These are phyloP conservation scores for Cairina moschata DNA, from an alignment of 2,113 vertebrate species.

Conservation along the genomic window DNA sequence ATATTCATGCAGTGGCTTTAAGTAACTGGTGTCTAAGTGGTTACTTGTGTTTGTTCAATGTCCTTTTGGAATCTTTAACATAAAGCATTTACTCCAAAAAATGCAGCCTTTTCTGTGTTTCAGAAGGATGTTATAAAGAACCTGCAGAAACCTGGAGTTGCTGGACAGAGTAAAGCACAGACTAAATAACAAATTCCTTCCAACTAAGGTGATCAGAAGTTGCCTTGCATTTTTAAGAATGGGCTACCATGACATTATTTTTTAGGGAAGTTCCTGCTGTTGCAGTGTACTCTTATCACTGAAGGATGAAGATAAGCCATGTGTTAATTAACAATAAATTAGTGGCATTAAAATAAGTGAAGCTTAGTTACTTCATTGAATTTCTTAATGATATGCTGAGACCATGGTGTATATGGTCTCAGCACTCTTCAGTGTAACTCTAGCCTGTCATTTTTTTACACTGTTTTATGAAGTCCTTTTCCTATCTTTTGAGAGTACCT, in stretches of 20 bases:
- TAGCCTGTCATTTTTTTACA: not conserved
- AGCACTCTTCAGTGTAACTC: not conserved
- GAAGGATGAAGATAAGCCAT: not conserved
- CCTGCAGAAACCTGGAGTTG: constrained; percentile 61
- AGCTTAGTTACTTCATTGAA: not conserved
- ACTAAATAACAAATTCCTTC: not conserved
- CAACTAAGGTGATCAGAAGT: not conserved
- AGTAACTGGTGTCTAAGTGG: not conserved
- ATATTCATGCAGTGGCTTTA: not conserved
- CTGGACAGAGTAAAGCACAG: not conserved
- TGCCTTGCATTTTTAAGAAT: not conserved
- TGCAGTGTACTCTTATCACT: not conserved
- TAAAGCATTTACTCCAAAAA: not conserved
- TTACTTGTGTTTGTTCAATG: not conserved
- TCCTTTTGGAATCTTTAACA: not conserved
- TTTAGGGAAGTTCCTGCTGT: not conserved
- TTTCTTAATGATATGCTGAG: not conserved
- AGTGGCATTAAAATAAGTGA: not conserved
- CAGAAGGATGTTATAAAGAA: constrained; percentile 48
- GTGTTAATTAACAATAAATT: not conserved
- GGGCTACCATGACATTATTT: not conserved
- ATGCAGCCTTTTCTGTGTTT: constrained; percentile 35
- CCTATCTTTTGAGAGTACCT: not conserved
- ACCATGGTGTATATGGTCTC: not conserved
- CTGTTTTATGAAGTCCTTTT: not conserved